Base-by-base conservation (phyloP, 2,888 invertebrate species). In the Amblyteles armatorius region DNA sequence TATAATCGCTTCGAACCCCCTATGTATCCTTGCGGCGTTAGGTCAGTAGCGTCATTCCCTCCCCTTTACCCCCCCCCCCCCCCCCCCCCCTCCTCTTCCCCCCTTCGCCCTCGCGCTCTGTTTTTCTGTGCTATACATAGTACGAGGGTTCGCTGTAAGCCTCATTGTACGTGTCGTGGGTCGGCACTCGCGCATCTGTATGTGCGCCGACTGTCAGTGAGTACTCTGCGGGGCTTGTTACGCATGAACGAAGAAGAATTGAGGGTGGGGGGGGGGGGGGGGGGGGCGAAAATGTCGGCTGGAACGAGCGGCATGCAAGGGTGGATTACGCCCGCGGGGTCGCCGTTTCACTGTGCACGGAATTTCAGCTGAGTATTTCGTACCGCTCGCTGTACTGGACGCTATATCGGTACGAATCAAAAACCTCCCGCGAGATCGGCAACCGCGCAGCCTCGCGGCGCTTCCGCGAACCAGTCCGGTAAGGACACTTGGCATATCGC, bases 241-340 rank as follows among this genome's bases (percentile, higher is more conserved):
- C 83, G 83, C 79, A 74, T 76, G 69, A 71, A 80, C 76, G 74
- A 83, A 71, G 63, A 80, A 76, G 60, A 79, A 69, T 65, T 60
- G 65, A 74, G 60, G 57, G 69, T 65, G 63, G 69, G 69, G 26
- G n/a, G n/a, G n/a, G 74, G 29, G 22, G 29, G 3, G 29, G 33
- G 65, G 33, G 73, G 33, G 36, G 40, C 40, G 40, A 83, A 57
- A 77, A 67, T 63, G 67, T 69, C 36, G 60, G 57, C 68, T 52
- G 68, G 67, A 68, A 60, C 57, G 80, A 73, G 71, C 63, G 71
- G 60, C 50, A 48, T 63, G 73, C 57, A 74, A 60, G 80, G 79
- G 71, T 79, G 84, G 74, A 68, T 82, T 76, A 48, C 50, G 69
- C 79, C 63, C 36, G 33, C 60, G 76, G 76, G 79, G 76, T 82